Percentiles rank a stretch among this genome's conserved stretches.
Evolutionary conservation across 2,113 vertebrate genomes (phyloP).

Genomic region (Oophaga pumilio): DNA sequence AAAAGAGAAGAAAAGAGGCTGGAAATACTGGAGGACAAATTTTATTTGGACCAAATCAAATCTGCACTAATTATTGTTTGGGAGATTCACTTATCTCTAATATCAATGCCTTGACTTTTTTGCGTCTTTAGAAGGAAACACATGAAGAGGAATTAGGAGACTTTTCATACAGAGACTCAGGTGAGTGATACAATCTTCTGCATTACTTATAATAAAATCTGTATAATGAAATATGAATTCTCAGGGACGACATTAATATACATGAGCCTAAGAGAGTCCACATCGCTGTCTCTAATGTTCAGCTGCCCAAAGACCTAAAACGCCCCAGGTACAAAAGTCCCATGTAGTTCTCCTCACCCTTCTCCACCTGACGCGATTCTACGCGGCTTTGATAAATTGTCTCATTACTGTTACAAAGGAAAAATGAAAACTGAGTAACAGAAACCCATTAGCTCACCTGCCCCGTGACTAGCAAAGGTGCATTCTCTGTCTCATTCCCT

Average conservation of each 20-base stretch:
- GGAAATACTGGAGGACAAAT: no score
- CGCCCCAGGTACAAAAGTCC: neutral
- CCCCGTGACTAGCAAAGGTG: slow-evolving; percentile 21
- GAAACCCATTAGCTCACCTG: slow-evolving; percentile 10
- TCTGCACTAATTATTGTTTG: no score
- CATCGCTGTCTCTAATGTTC: neutral
- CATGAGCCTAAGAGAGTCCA: neutral
- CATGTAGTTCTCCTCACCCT: neutral
- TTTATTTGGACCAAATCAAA: no score
- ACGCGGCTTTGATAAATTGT: slow-evolving; percentile 40
- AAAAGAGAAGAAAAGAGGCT: no score
- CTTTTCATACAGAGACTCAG: neutral
- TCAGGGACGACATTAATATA: neutral
- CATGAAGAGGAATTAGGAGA: neutral
- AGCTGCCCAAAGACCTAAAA: neutral
- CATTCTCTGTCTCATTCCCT: slow-evolving; percentile 7
- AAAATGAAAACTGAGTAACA: slow-evolving; percentile 47
- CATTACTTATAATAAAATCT: neutral
- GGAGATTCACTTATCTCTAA: no score
- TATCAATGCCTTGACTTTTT: no score
- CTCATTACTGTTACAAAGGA: slow-evolving; percentile 43
- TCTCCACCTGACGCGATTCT: neutral
- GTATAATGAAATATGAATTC: neutral
- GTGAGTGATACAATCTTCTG: neutral
- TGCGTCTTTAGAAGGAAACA: neutral